Evolutionary conservation across 2,888 invertebrate genomes (phyloP).

Genomic region (Arge pagana): DNA sequence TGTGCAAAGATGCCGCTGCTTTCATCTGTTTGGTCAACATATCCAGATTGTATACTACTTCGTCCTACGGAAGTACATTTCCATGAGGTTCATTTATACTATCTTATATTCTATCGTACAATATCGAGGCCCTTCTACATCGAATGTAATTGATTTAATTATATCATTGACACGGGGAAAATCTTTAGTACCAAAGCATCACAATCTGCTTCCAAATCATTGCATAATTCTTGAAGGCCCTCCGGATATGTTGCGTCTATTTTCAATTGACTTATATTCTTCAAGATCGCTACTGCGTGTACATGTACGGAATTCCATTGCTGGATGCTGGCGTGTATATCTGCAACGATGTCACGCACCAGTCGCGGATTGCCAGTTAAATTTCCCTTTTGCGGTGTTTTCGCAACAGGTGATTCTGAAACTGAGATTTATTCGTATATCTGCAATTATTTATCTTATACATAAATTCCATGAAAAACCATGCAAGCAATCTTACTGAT

Average conservation of each 20-base stretch:
- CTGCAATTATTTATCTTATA: neutral
- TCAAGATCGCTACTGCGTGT: conserved; percentile 55
- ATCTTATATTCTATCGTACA: no score
- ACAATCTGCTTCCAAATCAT: conserved; percentile 44
- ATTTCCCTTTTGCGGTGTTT: conserved; percentile 56
- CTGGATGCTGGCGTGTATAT: conserved; percentile 61
- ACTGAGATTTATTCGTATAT: no score
- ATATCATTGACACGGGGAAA: neutral
- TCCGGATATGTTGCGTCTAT: conserved; percentile 38
- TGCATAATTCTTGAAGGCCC: conserved; percentile 43
- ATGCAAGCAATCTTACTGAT: conserved; percentile 34
- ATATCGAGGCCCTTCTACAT: no score
- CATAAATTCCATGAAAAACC: neutral
- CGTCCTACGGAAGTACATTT: conserved; percentile 36
- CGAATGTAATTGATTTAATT: neutral
- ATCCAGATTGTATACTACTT: conserved; percentile 39
- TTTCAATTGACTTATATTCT: conserved; percentile 50
- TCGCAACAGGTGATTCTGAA: conserved; percentile 31
- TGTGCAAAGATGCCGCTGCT: conserved; percentile 37
- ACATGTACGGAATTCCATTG: conserved; percentile 61
- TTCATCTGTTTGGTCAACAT: conserved; percentile 40
- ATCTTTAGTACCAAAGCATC: conserved; percentile 39
- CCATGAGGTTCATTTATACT: no score
- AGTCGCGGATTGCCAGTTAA: conserved; percentile 64
- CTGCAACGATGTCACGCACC: conserved; percentile 63